These are phyloP conservation scores for Parazoanthus atlanticus DNA, from an alignment of 92 coral and sea anemone genomes.

Conservation along the genomic window DNA sequence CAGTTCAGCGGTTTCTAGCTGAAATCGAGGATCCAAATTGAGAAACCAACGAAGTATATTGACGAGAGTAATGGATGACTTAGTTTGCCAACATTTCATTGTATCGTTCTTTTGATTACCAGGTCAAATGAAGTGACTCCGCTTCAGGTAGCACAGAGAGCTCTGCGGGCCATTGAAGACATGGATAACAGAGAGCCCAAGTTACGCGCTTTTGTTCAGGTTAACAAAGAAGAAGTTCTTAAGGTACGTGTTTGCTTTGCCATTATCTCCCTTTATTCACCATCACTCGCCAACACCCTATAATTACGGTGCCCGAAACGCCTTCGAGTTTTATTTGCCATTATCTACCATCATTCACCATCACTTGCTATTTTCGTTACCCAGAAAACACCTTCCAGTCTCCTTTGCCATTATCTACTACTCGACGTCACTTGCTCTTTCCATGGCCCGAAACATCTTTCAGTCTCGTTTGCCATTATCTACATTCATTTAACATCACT, in stretches of 20 bases:
- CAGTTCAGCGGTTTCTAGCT: too few species aligned
- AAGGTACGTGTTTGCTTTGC: slow-evolving; percentile 48
- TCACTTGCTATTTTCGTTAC: background rate
- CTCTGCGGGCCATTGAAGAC: slow-evolving; percentile 67
- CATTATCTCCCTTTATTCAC: background rate
- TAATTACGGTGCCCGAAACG: too few species aligned
- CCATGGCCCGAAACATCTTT: too few species aligned
- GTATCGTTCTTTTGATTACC: background rate
- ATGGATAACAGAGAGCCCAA: slow-evolving; percentile 66
- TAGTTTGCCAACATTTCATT: background rate
- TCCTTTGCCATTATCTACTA: too few species aligned
- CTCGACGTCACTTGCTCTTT: too few species aligned
- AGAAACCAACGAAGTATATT: background rate
- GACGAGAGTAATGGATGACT: background rate
- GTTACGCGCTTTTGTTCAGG: slow-evolving; percentile 81
- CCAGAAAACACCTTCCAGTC: background rate
- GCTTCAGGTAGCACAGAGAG: slow-evolving; percentile 72
- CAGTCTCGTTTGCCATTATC: too few species aligned
- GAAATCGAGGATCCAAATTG: background rate
- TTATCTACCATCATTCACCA: too few species aligned
- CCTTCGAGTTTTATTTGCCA: too few species aligned
- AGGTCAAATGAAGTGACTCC: slow-evolving; percentile 80
- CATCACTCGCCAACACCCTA: background rate
- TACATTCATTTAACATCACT: too few species aligned
- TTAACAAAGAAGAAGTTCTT: slow-evolving; percentile 62